Percentiles rank a stretch among this genome's conserved stretches.
Conservation (phyloP, 2,888 invertebrate species). For the Pasiphila rectangulata region DNA sequence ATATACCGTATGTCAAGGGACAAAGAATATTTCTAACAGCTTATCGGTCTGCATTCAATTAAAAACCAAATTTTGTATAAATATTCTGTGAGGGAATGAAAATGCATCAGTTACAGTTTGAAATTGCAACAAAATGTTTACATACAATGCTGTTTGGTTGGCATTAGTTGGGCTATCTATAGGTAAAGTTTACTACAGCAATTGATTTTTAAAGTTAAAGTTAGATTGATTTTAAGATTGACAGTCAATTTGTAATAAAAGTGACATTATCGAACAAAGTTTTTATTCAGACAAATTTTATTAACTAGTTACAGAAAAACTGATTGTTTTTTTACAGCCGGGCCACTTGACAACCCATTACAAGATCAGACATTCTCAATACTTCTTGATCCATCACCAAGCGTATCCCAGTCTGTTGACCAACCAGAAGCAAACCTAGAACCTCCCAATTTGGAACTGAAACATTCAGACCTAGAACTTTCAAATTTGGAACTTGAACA, state of each 20-base stretch:
- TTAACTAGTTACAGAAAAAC: neutral
- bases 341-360: conserved; percentile 5
- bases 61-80: conserved; percentile 10
- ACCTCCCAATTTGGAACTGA: neutral
- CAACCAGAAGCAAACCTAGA: neutral
- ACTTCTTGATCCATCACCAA: too few species aligned
- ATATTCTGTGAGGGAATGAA: neutral
- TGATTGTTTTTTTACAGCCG: conserved; percentile 1
- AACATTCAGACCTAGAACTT: neutral
- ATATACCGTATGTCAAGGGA: neutral
- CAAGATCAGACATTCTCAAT: neutral
- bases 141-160: neutral
- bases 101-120: conserved; percentile 7
- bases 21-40: neutral
- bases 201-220: neutral
- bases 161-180: conserved; percentile 1
- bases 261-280: too few species aligned
- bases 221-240: neutral
- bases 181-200: conserved; percentile 4
- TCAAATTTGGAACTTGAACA: neutral
- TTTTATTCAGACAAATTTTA: neutral
- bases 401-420: neutral
- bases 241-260: too few species aligned
- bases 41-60: conserved; percentile 3
- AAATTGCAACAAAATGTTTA: conserved; percentile 8